phyloP scores from a whole-genome alignment of 2,113 vertebrate species.

The Motacilla tschutschensis region DNA sequence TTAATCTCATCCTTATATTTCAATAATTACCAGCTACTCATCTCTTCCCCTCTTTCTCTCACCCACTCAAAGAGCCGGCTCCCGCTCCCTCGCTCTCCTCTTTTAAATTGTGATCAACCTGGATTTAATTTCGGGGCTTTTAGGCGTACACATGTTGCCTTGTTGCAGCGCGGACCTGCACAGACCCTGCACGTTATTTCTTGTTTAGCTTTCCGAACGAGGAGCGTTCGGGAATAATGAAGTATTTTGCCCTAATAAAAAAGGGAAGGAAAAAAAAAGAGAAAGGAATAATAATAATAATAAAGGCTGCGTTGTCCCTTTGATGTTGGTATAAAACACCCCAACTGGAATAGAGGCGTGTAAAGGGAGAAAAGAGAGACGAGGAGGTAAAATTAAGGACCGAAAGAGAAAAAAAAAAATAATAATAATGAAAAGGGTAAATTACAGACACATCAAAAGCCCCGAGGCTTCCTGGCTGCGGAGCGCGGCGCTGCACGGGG shows the following conservation, averaged over 20 bases:
- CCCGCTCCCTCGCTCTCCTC: conserved; percentile 6
- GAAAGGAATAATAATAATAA: not conserved
- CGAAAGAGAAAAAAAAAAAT: not conserved
- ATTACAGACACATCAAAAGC: not conserved
- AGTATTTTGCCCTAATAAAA: conserved; percentile 38
- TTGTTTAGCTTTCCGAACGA: conserved; percentile 30
- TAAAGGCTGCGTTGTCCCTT: not conserved
- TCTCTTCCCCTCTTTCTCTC: conserved; percentile 45
- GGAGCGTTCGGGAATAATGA: conserved; percentile 4
- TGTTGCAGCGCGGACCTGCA: not conserved
- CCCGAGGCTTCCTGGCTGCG: not conserved
- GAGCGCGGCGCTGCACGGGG: not conserved
- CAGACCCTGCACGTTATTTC: conserved; percentile 47
- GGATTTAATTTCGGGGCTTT: conserved; percentile 34
- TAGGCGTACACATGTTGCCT: not conserved
- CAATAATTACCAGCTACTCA: conserved; percentile 64
- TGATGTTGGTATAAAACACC: conserved; percentile 41
- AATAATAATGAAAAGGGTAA: not conserved
- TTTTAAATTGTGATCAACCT: conserved; percentile 26
- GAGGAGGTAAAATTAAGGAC: not conserved
- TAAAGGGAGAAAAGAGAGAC: conserved; percentile 11
- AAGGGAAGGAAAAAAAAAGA: not conserved
- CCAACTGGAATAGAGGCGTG: not conserved
- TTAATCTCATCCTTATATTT: conserved; percentile 72
- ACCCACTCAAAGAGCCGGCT: conserved; percentile 27